Conservation (phyloP, 2,113 vertebrate species). For the Notechis scutatus region DNA sequence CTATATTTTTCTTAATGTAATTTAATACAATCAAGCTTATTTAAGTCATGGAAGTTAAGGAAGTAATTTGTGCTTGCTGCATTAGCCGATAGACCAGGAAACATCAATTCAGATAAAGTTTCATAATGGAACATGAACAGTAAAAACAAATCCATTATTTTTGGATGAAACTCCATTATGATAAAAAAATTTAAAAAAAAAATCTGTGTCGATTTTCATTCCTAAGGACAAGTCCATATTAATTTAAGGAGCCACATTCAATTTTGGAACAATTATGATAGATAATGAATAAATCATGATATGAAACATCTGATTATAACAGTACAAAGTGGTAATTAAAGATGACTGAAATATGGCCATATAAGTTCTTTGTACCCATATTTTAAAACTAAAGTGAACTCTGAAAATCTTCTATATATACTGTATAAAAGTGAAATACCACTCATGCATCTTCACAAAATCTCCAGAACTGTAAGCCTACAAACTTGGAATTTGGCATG, state of each 20-base stretch:
- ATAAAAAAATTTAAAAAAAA: too few relatives aligned
- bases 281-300: not conserved
- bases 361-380: not conserved
- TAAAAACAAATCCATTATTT: constrained; percentile 8
- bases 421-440: too few relatives aligned
- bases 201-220: not conserved
- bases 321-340: not conserved
- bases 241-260: not conserved
- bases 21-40: not conserved
- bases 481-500: too few relatives aligned
- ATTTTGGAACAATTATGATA: not conserved
- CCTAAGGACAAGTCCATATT: not conserved
- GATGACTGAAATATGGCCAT: not conserved
- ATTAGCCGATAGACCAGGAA: not conserved
- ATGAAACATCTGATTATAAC: not conserved
- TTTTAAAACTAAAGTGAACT: not conserved
- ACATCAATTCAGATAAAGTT: not conserved
- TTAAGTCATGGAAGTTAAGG: constrained; percentile 6
- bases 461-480: too few relatives aligned
- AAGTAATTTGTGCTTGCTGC: not conserved
- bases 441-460: too few relatives aligned
- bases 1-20: not conserved
- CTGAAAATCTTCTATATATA: not conserved
- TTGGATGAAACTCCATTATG: not conserved
- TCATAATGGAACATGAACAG: not conserved